Conservation (phyloP, 2,797 vertebrate species). For the Selene dorsalis region DNA sequence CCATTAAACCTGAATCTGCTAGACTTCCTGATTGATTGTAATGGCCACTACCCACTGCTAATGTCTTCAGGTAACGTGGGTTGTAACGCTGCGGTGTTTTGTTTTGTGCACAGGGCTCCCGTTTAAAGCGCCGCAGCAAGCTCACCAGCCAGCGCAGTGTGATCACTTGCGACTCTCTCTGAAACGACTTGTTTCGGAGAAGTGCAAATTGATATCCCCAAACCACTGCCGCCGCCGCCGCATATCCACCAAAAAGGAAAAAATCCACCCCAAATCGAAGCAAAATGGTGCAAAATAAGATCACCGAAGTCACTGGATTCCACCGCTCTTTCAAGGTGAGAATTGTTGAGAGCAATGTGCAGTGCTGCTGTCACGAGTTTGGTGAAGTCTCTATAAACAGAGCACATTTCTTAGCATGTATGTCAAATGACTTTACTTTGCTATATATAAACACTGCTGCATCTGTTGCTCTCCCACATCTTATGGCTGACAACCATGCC, state of each 20-base stretch:
- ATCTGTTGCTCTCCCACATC: constrained; percentile 53
- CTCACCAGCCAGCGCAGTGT: constrained; percentile 76
- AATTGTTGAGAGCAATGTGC: background rate
- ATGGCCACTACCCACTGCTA: background rate
- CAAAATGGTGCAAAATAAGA: constrained; percentile 96
- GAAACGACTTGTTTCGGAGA: constrained; percentile 77
- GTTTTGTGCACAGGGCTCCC: constrained; percentile 79
- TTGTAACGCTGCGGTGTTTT: constrained; percentile 43
- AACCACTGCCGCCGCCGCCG: constrained; percentile 79
- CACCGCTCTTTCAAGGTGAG: constrained; percentile 95
- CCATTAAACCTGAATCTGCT: background rate
- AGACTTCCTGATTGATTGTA: background rate
- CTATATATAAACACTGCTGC: constrained; percentile 71
- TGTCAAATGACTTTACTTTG: constrained; percentile 17
- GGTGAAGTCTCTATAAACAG: constrained; percentile 21
- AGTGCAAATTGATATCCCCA: constrained; percentile 69
- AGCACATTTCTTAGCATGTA: constrained; percentile 40
- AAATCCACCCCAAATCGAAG: constrained; percentile 59
- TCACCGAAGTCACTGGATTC: constrained; percentile 91
- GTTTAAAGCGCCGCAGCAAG: constrained; percentile 82
- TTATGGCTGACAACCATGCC: constrained; percentile 24
- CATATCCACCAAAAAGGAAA: constrained; percentile 58
- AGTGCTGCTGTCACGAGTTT: constrained; percentile 6
- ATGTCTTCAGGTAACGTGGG: background rate
- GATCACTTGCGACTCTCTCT: constrained; percentile 75